phyloP scores from a whole-genome alignment of 2,113 vertebrate species.

The Stigmatopora nigra region DNA sequence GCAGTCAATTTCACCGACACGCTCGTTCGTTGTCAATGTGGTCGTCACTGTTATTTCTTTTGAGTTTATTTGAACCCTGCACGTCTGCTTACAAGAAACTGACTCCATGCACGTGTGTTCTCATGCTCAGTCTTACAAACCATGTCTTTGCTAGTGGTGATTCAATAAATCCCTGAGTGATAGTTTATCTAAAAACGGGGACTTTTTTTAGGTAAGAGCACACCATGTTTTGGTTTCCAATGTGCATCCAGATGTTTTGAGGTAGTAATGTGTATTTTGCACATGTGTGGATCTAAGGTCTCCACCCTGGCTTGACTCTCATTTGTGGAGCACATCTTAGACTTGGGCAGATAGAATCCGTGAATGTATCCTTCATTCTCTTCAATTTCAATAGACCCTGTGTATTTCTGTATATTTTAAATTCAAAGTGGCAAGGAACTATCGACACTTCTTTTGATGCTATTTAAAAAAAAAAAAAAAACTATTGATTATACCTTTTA shows the following conservation, averaged over 20 bases:
- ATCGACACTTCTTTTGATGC: no score
- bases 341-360: background rate
- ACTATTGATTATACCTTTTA: no score
- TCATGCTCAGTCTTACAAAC: background rate
- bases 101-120: background rate
- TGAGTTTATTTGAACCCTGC: background rate
- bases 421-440: background rate
- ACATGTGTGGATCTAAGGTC: background rate
- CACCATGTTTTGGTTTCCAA: background rate
- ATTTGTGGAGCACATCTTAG: conserved; percentile 1
- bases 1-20: conserved; percentile 9
- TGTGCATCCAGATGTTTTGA: conserved; percentile 1
- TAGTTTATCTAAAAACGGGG: background rate
- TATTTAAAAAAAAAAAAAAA: no score
- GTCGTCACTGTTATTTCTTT: conserved; percentile 15
- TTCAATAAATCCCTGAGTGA: conserved; percentile 2
- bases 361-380: background rate
- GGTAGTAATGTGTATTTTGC: background rate
- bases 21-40: background rate
- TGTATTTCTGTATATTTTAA: background rate
- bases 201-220: background rate
- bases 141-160: background rate
- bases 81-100: background rate
- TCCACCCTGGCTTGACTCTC: background rate
- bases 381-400: background rate